phyloP scores from a whole-genome alignment of 2,888 invertebrate genomes.

The Synanthedon formicaeformis region DNA sequence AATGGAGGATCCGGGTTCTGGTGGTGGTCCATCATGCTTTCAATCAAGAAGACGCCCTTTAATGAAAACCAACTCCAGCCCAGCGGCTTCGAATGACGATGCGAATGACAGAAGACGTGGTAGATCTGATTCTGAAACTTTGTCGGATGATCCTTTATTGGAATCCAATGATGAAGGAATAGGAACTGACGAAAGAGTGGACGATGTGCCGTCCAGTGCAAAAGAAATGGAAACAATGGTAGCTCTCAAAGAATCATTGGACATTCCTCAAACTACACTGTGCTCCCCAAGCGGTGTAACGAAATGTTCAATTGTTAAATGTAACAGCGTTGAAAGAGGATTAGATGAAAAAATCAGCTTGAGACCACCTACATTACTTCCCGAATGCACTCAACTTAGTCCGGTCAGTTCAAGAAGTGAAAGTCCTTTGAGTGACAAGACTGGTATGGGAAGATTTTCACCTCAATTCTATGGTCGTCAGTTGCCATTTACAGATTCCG shows the following conservation, averaged over 20 bases:
- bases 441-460: slow-evolving; percentile 76
- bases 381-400: slow-evolving; percentile 72
- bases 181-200: slow-evolving; percentile 80
- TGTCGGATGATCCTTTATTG: slow-evolving; percentile 77
- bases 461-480: slow-evolving; percentile 79
- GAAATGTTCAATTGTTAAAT: slow-evolving; percentile 67
- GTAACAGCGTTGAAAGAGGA: slow-evolving; percentile 66
- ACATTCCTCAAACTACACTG: slow-evolving; percentile 50
- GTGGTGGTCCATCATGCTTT: slow-evolving; percentile 64
- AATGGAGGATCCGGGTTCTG: slow-evolving; percentile 79
- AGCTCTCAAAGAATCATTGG: slow-evolving; percentile 53
- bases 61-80: slow-evolving; percentile 71
- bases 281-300: slow-evolving; percentile 63
- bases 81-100: slow-evolving; percentile 52
- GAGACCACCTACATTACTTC: slow-evolving; percentile 66
- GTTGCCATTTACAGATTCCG: slow-evolving; percentile 82
- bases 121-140: slow-evolving; percentile 79
- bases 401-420: slow-evolving; percentile 84
- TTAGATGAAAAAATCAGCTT: slow-evolving; percentile 59
- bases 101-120: slow-evolving; percentile 68
- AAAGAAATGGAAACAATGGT: slow-evolving; percentile 69
- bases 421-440: slow-evolving; percentile 81
- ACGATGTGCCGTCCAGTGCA: slow-evolving; percentile 77
- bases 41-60: slow-evolving; percentile 72
- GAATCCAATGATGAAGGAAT: slow-evolving; percentile 85